phyloP scores from a whole-genome alignment of 2,797 vertebrate genomes.

The Lithobates pipiens region DNA sequence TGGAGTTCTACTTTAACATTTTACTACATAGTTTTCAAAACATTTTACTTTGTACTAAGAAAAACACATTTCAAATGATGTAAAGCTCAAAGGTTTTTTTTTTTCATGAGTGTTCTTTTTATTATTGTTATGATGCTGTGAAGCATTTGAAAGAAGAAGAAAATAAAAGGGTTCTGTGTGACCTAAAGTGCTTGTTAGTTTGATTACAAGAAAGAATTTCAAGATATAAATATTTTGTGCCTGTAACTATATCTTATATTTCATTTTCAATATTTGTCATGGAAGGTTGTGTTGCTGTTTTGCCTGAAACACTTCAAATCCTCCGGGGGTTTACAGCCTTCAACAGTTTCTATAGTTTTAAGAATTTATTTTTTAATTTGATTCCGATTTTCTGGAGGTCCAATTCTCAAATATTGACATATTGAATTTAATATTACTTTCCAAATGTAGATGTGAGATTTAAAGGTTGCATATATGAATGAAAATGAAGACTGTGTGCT shows the following conservation, averaged over 20 bases:
- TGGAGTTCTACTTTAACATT: neutral
- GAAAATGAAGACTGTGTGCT: neutral
- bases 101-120: conserved; percentile 19
- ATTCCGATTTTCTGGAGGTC: conserved; percentile 63
- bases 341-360: conserved; percentile 52
- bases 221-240: conserved; percentile 65
- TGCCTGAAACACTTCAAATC: conserved; percentile 63
- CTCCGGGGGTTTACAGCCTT: conserved; percentile 45
- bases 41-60: conserved; percentile 6
- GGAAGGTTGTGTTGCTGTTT: conserved; percentile 62
- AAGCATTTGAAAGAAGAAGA: conserved; percentile 60
- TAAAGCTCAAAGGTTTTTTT: neutral
- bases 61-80: conserved; percentile 11
- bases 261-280: conserved; percentile 69
- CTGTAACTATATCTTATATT: conserved; percentile 70
- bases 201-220: conserved; percentile 65
- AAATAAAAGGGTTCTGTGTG: conserved; percentile 56
- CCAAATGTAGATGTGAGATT: neutral
- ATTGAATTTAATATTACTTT: neutral
- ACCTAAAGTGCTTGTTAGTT: conserved; percentile 64
- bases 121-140: conserved; percentile 11
- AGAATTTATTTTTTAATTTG: conserved; percentile 71
- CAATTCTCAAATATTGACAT: conserved; percentile 6
- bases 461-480: neutral
- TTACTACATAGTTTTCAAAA: conserved; percentile 5